Percentiles rank a stretch among this genome's conserved stretches.
phyloP scores from a whole-genome alignment of 2,113 vertebrate species.

The Donacobius atricapilla region DNA sequence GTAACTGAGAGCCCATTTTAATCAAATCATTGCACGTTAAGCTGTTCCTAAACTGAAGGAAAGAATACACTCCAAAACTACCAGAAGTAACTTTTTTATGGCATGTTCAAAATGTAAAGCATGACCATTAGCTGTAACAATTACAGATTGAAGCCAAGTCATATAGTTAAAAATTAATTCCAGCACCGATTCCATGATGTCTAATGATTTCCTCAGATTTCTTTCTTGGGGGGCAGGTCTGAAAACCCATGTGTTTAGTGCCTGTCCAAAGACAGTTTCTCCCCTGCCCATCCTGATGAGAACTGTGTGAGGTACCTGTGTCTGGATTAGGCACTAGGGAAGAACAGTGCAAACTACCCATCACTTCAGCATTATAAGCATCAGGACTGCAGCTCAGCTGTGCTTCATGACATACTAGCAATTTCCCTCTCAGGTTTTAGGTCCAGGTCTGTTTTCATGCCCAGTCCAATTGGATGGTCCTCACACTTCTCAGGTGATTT shows the following conservation, averaged over 20 bases:
- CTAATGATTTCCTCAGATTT: not conserved
- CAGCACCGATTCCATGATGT: not conserved
- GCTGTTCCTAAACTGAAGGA: not conserved
- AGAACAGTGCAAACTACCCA: accelerated
- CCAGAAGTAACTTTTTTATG: not conserved
- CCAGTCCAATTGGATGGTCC: not conserved
- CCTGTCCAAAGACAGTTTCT: not conserved
- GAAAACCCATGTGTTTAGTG: not conserved
- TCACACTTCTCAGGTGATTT: not conserved
- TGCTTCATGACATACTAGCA: not conserved
- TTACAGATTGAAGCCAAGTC: not conserved
- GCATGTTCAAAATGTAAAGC: not conserved
- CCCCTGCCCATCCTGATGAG: not conserved
- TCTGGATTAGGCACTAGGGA: not conserved
- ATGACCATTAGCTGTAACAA: not conserved
- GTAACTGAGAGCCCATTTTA: not conserved
- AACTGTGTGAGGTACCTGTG: not conserved
- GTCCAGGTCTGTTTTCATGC: not conserved
- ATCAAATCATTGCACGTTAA: not conserved
- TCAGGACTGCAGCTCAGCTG: not conserved
- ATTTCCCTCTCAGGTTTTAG: not conserved
- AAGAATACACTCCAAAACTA: not conserved
- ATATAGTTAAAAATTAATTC: not conserved
- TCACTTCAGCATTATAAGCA: accelerated
- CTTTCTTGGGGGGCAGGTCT: not conserved